These are phyloP conservation scores for Lingula anatina DNA, from an alignment of 2,888 invertebrate genomes.

Conservation along the genomic window DNA sequence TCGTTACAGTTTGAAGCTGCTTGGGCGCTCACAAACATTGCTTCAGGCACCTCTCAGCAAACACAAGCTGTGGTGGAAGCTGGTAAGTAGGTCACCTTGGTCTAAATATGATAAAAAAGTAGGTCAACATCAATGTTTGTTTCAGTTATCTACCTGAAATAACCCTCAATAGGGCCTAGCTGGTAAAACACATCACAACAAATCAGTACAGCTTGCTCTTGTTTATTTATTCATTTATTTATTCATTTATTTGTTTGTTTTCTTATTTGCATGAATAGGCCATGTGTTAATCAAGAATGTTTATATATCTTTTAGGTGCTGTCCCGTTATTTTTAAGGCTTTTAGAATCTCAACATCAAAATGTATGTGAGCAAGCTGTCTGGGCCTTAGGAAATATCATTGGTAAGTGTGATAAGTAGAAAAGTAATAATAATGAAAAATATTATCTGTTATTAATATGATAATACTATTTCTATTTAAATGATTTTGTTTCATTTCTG, in stretches of 20 bases:
- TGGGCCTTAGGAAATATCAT: constrained; percentile 93
- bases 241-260: neutral
- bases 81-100: constrained; percentile 21
- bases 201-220: neutral
- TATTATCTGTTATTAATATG: too few relatives aligned
- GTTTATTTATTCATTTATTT: neutral
- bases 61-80: constrained; percentile 87
- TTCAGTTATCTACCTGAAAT: too few relatives aligned
- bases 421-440: too few relatives aligned
- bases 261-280: too few relatives aligned
- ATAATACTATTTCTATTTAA: too few relatives aligned
- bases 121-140: too few relatives aligned
- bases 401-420: constrained; percentile 54
- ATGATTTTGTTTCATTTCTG: too few relatives aligned
- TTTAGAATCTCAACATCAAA: constrained; percentile 86
- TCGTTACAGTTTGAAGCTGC: constrained; percentile 94
- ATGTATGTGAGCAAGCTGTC: constrained; percentile 98
- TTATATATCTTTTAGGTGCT: constrained; percentile 62
- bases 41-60: constrained; percentile 88
- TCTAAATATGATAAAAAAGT: neutral
- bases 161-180: too few relatives aligned
- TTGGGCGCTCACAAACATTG: constrained; percentile 96
- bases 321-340: constrained; percentile 91
- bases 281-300: too few relatives aligned
- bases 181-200: neutral